These are phyloP conservation scores for Tauraco hartlaubi DNA, from an alignment of 2,797 vertebrate species.

Conservation along the genomic window DNA sequence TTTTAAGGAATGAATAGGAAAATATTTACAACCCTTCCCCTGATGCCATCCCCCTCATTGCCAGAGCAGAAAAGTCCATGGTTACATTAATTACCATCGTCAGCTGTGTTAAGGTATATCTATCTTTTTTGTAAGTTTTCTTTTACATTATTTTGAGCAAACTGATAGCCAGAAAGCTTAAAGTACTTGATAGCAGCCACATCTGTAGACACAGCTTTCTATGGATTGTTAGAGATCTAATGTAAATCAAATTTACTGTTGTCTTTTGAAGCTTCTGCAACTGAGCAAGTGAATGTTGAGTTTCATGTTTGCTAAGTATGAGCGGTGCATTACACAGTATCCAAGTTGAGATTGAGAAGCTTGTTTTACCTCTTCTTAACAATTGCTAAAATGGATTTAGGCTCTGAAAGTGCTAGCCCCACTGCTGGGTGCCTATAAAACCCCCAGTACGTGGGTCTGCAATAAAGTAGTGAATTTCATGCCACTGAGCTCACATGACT, in stretches of 20 bases:
- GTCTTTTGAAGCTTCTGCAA: not conserved
- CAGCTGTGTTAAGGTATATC: not conserved
- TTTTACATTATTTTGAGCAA: not conserved
- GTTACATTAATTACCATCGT: not conserved
- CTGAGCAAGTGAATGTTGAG: not conserved
- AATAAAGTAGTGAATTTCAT: not conserved
- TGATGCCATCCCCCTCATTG: not conserved
- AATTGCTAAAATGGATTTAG: conserved; percentile 40
- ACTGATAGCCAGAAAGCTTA: not conserved
- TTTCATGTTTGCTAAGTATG: not conserved
- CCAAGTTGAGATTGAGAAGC: not conserved
- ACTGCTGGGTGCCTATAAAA: conserved; percentile 36
- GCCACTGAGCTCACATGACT: not conserved
- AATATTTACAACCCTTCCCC: not conserved
- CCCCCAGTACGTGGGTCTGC: not conserved
- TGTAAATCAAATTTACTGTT: not conserved
- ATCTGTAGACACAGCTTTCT: not conserved
- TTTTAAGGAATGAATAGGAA: not conserved
- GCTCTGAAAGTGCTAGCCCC: not conserved
- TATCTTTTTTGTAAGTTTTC: not conserved
- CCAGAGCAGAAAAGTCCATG: not conserved
- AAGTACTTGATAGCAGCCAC: not conserved
- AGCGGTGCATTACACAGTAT: not conserved
- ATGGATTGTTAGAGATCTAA: not conserved
- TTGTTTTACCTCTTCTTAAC: not conserved